Evolutionary conservation across 2,888 invertebrate species (phyloP).

Genomic region (Gerris lacustris): DNA sequence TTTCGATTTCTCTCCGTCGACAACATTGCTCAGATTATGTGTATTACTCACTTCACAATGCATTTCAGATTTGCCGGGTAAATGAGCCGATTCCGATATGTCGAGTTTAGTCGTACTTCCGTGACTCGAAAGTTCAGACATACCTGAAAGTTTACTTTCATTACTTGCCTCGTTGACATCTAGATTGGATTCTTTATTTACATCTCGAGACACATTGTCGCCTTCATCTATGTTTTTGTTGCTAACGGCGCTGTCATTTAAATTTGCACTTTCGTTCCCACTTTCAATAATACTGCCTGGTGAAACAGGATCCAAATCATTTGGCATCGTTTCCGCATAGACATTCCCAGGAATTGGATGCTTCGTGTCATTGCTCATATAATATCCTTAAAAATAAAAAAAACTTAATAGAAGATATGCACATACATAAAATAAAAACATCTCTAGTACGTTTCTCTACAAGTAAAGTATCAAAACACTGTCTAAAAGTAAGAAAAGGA

Average conservation of each 20-base stretch:
- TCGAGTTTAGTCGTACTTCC: conserved; percentile 35
- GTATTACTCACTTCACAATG: conserved; percentile 4
- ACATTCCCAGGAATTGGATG: too few species aligned
- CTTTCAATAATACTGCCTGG: conserved; percentile 56
- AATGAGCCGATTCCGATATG: conserved; percentile 1
- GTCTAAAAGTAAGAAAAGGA: too few species aligned
- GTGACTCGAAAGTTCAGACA: conserved; percentile 45
- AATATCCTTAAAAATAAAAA: too few species aligned
- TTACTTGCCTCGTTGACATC: conserved; percentile 43
- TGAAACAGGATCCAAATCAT: conserved; percentile 68
- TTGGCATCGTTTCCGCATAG: conserved; percentile 41
- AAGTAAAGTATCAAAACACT: too few species aligned
- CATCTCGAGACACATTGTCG: conserved; percentile 28
- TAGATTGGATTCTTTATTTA: conserved; percentile 38
- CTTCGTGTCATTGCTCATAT: too few species aligned
- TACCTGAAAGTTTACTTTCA: conserved; percentile 47
- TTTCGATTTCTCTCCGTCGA: background rate
- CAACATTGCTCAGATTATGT: background rate
- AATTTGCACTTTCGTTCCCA: conserved; percentile 32
- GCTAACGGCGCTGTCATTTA: conserved; percentile 30
- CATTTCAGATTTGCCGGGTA: conserved; percentile 28
- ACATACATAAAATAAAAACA: too few species aligned
- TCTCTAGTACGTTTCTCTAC: too few species aligned
- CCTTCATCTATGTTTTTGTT: conserved; percentile 35
- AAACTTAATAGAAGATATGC: too few species aligned